Evolutionary conservation across 2,113 vertebrate species (phyloP).

Genomic region (Panthera tigris): DNA sequence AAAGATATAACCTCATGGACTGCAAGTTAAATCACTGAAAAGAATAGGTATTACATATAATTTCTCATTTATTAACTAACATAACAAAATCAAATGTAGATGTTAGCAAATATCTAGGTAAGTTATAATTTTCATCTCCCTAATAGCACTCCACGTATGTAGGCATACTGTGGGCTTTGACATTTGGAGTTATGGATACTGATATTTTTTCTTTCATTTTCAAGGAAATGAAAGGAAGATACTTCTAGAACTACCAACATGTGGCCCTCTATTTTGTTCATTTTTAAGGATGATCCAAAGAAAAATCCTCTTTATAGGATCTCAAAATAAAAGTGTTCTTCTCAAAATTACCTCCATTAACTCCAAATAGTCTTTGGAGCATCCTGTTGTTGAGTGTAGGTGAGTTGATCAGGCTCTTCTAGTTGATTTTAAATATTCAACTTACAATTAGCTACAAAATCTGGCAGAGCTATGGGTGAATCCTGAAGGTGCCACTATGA

Average conservation of each 20-base stretch:
- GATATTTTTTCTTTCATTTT: constrained; percentile 26
- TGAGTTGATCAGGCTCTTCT: background rate
- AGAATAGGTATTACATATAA: background rate
- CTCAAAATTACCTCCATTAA: background rate
- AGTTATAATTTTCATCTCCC: constrained; percentile 2
- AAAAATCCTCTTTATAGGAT: background rate
- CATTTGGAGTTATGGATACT: background rate
- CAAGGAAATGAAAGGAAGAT: background rate
- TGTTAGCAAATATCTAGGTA: background rate
- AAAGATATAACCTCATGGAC: background rate
- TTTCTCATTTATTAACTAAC: constrained; percentile 15
- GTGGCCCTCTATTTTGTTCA: background rate
- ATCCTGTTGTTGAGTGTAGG: background rate
- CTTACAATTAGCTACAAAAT: background rate
- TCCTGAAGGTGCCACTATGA: background rate
- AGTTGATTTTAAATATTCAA: background rate
- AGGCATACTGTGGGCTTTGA: background rate
- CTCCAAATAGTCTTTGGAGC: background rate
- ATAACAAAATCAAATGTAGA: constrained; percentile 6
- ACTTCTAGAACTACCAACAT: background rate
- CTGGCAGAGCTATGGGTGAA: background rate
- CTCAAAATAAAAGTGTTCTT: background rate
- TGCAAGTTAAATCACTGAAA: background rate
- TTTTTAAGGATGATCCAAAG: background rate
- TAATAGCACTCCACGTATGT: background rate